Conservation (phyloP, 2,797 vertebrate species). For the Syngnathus rostellatus region DNA sequence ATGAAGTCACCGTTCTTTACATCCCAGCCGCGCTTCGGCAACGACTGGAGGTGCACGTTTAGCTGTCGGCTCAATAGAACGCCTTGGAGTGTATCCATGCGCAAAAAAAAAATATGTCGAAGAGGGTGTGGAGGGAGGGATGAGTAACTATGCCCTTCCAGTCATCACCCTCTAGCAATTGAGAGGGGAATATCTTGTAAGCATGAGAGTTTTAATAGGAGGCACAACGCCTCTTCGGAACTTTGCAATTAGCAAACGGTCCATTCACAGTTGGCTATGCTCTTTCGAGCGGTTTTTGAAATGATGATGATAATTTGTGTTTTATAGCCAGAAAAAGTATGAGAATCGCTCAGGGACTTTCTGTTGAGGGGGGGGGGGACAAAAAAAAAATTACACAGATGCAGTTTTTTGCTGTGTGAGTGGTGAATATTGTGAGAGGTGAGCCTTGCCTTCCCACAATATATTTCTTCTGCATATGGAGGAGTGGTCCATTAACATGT, state of each 20-base stretch:
- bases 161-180: conserved; percentile 42
- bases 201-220: conserved; percentile 55
- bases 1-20: conserved; percentile 44
- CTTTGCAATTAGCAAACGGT: conserved; percentile 39
- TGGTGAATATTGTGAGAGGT: background rate
- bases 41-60: conserved; percentile 6
- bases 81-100: conserved; percentile 14
- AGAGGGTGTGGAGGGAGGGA: conserved; percentile 21
- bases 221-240: conserved; percentile 37
- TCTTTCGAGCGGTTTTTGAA: conserved; percentile 15
- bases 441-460: background rate
- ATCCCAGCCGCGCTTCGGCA: conserved; percentile 11
- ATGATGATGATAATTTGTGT: background rate
- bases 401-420: conserved; percentile 3
- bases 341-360: background rate
- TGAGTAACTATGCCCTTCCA: conserved; percentile 37
- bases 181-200: conserved; percentile 44
- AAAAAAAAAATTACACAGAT: background rate
- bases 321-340: background rate
- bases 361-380: background rate
- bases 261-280: conserved; percentile 25
- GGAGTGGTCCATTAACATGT: conserved; percentile 9
- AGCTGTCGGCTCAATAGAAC: conserved; percentile 21
- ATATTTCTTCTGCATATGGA: conserved; percentile 30
- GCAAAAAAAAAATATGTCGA: background rate